Conservation (phyloP, 2,888 invertebrate genomes). For the Drosophila flavopinicola region DNA sequence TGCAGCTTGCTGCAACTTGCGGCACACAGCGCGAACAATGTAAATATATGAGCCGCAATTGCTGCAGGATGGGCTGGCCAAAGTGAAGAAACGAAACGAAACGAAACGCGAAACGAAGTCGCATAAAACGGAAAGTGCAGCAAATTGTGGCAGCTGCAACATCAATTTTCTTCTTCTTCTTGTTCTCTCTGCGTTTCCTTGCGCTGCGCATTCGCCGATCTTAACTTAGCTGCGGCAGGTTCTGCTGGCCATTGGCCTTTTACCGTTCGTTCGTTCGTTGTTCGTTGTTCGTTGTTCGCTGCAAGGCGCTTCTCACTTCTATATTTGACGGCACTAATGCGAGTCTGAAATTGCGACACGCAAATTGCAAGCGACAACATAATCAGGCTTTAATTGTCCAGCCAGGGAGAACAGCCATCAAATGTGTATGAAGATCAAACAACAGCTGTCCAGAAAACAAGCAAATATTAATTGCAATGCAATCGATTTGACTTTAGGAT, state of each 20-base stretch:
- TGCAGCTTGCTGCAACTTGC: background rate
- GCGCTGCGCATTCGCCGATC: slow-evolving; percentile 36
- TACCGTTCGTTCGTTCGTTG: slow-evolving; percentile 71
- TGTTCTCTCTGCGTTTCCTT: slow-evolving; percentile 15
- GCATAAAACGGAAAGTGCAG: slow-evolving; percentile 80
- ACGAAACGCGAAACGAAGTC: slow-evolving; percentile 61
- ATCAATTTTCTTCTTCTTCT: slow-evolving; percentile 40
- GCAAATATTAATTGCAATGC: no score
- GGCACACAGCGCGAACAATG: slow-evolving; percentile 32
- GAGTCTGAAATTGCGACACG: slow-evolving; percentile 61
- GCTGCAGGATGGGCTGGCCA: slow-evolving; percentile 45
- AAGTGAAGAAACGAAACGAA: slow-evolving; percentile 52
- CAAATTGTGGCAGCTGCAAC: slow-evolving; percentile 81
- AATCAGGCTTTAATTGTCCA: slow-evolving; percentile 77
- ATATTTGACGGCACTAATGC: slow-evolving; percentile 46
- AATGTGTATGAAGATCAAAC: no score
- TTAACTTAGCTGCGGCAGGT: slow-evolving; percentile 48
- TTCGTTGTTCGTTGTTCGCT: no score
- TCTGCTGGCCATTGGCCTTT: slow-evolving; percentile 71
- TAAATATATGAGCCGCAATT: slow-evolving; percentile 49
- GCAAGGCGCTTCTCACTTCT: slow-evolving; percentile 34
- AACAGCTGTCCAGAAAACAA: background rate
- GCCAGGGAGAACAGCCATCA: slow-evolving; percentile 37
- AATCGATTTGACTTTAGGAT: no score
- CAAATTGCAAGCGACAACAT: slow-evolving; percentile 73